phyloP scores from a whole-genome alignment of 1,140 invertebrate species.

The Brachionus koreanus region DNA sequence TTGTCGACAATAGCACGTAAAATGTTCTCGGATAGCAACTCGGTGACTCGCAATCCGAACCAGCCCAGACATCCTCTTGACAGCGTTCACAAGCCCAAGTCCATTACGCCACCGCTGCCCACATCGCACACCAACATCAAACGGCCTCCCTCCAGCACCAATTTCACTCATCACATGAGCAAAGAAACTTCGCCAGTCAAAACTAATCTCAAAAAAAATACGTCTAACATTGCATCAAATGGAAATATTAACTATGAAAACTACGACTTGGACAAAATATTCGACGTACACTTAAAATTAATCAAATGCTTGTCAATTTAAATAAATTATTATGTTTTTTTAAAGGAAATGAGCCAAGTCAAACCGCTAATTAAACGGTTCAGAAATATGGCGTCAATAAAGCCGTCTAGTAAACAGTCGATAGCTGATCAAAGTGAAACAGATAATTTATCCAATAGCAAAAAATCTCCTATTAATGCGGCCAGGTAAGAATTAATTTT shows the following conservation, averaged over 20 bases:
- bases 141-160: slow-evolving; percentile 18
- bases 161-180: not conserved
- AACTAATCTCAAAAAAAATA: not conserved
- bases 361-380: slow-evolving; percentile 10
- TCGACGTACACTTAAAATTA: not conserved
- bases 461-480: not conserved
- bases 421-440: not conserved
- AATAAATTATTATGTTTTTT: not conserved
- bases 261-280: not conserved
- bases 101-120: not conserved
- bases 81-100: not conserved
- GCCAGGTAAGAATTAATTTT: not conserved
- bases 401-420: not conserved
- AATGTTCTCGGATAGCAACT: not conserved
- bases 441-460: not conserved
- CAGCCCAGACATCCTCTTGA: not conserved
- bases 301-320: not conserved
- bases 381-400: not conserved
- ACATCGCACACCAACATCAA: not conserved
- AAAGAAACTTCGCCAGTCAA: slow-evolving; percentile 10
- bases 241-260: not conserved
- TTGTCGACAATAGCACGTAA: not conserved
- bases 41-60: not conserved
- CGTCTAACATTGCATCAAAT: not conserved
- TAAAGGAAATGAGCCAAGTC: slow-evolving; percentile 23